Evolutionary conservation across 2,113 vertebrate genomes (phyloP).

Genomic region (Mesoclemmys tuberculata): DNA sequence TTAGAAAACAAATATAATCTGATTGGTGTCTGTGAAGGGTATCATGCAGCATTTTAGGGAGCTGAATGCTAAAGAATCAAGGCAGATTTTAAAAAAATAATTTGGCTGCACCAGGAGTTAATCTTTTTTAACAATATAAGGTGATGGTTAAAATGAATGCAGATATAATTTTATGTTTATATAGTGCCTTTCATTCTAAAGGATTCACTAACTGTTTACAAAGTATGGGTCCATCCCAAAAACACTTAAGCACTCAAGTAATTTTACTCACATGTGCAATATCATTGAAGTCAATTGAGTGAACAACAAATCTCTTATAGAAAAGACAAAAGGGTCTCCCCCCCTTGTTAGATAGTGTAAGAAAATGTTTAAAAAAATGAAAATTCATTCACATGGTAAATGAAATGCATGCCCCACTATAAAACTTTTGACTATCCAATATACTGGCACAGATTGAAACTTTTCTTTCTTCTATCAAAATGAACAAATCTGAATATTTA

Average conservation of each 20-base stretch:
- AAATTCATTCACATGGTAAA: neutral
- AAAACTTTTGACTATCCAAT: neutral
- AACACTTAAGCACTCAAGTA: neutral
- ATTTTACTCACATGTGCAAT: fast-evolving
- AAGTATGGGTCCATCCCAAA: neutral
- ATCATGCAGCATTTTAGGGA: neutral
- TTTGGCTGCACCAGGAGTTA: neutral
- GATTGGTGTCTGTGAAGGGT: neutral
- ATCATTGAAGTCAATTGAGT: neutral
- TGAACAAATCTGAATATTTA: neutral
- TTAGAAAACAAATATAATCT: neutral
- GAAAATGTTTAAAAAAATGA: neutral
- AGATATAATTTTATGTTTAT: neutral
- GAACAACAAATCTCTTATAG: neutral
- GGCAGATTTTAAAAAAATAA: neutral
- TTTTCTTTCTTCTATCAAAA: neutral
- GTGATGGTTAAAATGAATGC: neutral
- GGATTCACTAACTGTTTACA: neutral
- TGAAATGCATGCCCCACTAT: neutral
- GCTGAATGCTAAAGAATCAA: neutral
- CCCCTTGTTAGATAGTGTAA: neutral
- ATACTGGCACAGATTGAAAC: neutral
- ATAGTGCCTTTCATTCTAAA: fast-evolving
- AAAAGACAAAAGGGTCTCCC: neutral
- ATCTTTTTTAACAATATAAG: neutral